Evolutionary conservation across 1,140 invertebrate genomes (phyloP).

Genomic region (Alviniconcha marisindica): DNA sequence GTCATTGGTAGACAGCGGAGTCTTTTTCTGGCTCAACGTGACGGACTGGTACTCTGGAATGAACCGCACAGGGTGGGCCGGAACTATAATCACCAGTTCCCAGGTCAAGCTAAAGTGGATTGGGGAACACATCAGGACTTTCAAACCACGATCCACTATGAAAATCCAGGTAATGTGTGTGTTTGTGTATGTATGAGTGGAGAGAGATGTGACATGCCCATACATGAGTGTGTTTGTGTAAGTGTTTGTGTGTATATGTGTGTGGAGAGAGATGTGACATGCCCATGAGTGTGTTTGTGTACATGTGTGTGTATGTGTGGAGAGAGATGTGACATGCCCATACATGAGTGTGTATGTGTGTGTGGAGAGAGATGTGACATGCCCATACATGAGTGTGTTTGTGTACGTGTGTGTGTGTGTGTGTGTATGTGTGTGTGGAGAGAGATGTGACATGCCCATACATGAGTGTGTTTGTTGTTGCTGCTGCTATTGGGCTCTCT

Average conservation of each 20-base stretch:
- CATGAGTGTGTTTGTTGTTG: too few relatives aligned
- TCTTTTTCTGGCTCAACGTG: conserved; percentile 85
- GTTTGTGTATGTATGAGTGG: neutral
- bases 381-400: neutral
- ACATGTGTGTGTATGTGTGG: neutral
- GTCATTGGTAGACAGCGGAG: conserved; percentile 85
- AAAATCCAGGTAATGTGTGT: conserved; percentile 80
- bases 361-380: neutral
- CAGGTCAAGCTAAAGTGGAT: conserved; percentile 88
- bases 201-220: too few relatives aligned
- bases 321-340: neutral
- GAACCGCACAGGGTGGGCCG: conserved; percentile 88
- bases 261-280: too few relatives aligned
- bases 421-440: too few relatives aligned
- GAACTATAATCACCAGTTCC: conserved; percentile 91
- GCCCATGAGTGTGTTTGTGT: neutral
- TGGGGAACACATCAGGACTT: conserved; percentile 92
- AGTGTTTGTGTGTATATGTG: conserved; percentile 1
- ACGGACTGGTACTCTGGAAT: conserved; percentile 93
- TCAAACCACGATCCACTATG: conserved; percentile 95
- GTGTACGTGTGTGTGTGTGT: too few relatives aligned
- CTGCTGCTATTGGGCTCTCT: too few relatives aligned
- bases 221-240: neutral
- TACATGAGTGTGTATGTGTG: neutral
- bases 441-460: too few relatives aligned